Evolutionary conservation across 2,797 vertebrate genomes (phyloP), one percentile per base, ranked within the genome.

Genomic region (Arnoldichthys spilopterus): DNA sequence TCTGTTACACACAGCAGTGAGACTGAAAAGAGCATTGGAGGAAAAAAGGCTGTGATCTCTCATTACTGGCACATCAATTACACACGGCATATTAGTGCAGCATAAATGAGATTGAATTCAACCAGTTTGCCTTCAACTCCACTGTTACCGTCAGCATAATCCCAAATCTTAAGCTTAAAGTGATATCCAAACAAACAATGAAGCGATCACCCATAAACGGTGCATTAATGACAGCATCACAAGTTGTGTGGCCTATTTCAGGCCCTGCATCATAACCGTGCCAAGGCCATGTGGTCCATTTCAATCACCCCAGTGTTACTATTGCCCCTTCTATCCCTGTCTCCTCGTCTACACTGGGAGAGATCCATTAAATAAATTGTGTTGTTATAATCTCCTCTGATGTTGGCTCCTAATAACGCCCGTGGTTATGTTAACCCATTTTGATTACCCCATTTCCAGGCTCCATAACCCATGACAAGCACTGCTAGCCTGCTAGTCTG

Each of bases 281-380:
- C 26, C 45, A 71, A 69, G 66, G 76, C 77, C 70, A 82, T 68
- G 73, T 74, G 74, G 72, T 90, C 84, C 86, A 91, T 90, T 90
- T 87, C 89, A 91, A 88, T 91, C 74, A 80, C 74, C 79, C 53
- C 69, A 32, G 76, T 74, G 63, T 69, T 69, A 67, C 61, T 62
- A 64, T 75, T 78, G 53, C 73, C 32, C 62, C 63, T 53, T 68
- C 80, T 79, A 68, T 53, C 56, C 12, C 28, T 16, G 40, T 37
- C 81, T 24, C 22, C 64, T 63, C 20, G 53, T 59, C 88, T 87
- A 90, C 86, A 87, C 86, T 83, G 82, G 86, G 86, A 83, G 88
- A 88, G 87, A 89, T 92, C 93, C 92, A 95, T 94, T 94, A 94
- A 91, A 93, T 92, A 94, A 93, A 95, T 94, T 94, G 93, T 92